These are phyloP conservation scores for Spea multiplicata DNA, from an alignment of 2,113 vertebrate species.

Conservation along the genomic window DNA sequence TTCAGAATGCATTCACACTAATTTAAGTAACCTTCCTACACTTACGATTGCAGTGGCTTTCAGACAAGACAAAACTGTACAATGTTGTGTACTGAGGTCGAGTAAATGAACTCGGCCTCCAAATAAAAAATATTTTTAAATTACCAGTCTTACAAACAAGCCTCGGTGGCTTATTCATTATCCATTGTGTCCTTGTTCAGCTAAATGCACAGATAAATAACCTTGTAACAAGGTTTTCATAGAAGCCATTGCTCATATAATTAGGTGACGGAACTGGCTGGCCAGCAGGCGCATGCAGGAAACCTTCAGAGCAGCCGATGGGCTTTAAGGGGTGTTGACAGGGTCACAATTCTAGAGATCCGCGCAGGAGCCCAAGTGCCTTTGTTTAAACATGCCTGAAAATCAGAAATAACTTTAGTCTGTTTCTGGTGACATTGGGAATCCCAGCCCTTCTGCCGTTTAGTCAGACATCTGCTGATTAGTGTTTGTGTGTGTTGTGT, in stretches of 20 bases:
- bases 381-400: too few species aligned
- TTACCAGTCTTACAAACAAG: neutral
- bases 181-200: constrained; percentile 34
- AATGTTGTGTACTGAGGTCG: neutral
- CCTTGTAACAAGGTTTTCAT: constrained; percentile 2
- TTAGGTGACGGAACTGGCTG: neutral
- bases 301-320: neutral
- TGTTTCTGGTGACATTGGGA: too few species aligned
- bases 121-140: neutral
- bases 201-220: constrained; percentile 46
- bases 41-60: too few species aligned
- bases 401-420: too few species aligned
- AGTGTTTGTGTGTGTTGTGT: neutral
- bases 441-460: too few species aligned
- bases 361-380: too few species aligned
- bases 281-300: neutral
- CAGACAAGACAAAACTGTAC: too few species aligned
- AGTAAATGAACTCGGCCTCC: neutral
- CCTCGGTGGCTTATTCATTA: constrained; percentile 53
- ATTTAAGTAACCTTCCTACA: too few species aligned
- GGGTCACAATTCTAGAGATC: too few species aligned
- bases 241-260: neutral
- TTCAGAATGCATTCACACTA: too few species aligned
- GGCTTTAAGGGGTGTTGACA: too few species aligned
- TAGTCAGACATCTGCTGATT: too few species aligned